Percentiles rank a stretch among this genome's conserved stretches.
Evolutionary conservation across 2,113 vertebrate species (phyloP).

Genomic region (Hassar affinis): DNA sequence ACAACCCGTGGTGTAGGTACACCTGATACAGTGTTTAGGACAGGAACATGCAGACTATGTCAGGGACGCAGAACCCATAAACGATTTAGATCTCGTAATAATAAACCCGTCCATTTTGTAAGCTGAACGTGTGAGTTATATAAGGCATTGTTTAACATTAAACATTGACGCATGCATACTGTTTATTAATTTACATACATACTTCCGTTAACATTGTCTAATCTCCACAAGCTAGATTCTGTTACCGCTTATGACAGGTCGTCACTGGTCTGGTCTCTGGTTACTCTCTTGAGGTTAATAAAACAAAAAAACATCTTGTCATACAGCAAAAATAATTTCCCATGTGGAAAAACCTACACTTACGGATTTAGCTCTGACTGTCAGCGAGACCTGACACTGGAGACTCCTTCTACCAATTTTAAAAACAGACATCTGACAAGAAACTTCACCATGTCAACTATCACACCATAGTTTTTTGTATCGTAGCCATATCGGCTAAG

Average conservation of each 20-base stretch:
- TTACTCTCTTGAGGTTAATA: neutral
- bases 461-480: neutral
- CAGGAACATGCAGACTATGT: neutral
- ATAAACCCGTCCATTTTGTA: neutral
- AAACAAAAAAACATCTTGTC: neutral
- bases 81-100: neutral
- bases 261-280: neutral
- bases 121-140: neutral
- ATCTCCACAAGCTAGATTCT: neutral
- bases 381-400: neutral
- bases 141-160: neutral
- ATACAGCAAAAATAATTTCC: neutral
- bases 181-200: neutral
- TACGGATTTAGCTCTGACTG: neutral
- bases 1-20: neutral
- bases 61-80: neutral
- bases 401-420: neutral
- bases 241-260: neutral
- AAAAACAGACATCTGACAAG: neutral
- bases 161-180: neutral
- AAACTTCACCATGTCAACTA: neutral
- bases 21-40: neutral
- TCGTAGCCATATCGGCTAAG: no score
- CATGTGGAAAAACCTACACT: neutral
- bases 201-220: neutral